These are phyloP conservation scores for Gymnogyps californianus DNA, from an alignment of 2,113 vertebrate genomes.

Conservation along the genomic window DNA sequence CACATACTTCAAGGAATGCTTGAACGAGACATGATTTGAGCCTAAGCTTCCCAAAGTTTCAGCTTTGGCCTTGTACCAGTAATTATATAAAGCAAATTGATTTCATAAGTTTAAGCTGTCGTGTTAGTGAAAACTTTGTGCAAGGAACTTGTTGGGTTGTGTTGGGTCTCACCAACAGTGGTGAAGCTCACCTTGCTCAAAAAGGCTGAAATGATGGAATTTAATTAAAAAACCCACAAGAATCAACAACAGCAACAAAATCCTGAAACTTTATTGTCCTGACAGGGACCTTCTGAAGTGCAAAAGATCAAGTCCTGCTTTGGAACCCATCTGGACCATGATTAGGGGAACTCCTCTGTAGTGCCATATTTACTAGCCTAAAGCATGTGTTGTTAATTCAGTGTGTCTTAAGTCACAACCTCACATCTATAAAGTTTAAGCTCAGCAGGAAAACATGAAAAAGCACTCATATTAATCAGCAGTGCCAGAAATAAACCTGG, in stretches of 20 bases:
- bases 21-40: slow-evolving; percentile 48
- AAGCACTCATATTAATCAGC: slow-evolving; percentile 18
- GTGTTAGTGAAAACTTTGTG: slow-evolving; percentile 45
- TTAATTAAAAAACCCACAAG: background rate
- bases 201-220: slow-evolving; percentile 16
- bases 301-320: background rate
- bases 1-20: slow-evolving; percentile 60
- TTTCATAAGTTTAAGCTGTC: slow-evolving; percentile 48
- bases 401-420: background rate
- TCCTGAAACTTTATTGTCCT: background rate
- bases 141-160: slow-evolving; percentile 45
- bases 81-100: slow-evolving; percentile 46
- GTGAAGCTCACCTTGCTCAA: slow-evolving; percentile 5
- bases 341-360: background rate
- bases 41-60: slow-evolving; percentile 25
- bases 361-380: slow-evolving; percentile 32
- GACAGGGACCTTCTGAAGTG: slow-evolving; percentile 30
- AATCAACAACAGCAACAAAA: background rate
- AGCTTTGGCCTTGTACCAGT: slow-evolving; percentile 53
- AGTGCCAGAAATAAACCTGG: slow-evolving; percentile 31
- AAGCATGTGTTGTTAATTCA: slow-evolving; percentile 26
- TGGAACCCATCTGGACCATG: background rate
- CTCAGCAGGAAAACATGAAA: slow-evolving; percentile 40
- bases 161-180: background rate
- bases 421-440: slow-evolving; percentile 8